These are phyloP conservation scores for Kryptopterus vitreolus DNA, from an alignment of 2,797 vertebrate species.

Conservation along the genomic window DNA sequence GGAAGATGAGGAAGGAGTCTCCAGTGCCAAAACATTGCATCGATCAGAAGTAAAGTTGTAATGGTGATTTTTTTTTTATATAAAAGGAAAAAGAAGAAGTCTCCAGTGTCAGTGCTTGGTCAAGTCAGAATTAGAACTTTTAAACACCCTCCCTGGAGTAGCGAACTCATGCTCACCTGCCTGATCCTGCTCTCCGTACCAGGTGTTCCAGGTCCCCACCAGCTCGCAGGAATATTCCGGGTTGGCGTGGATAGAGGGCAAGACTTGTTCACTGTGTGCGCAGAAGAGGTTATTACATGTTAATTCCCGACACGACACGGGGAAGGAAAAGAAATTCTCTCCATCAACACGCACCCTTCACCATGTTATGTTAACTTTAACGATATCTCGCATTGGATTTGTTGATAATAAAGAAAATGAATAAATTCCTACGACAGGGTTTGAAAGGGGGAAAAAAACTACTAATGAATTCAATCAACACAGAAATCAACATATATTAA, in stretches of 20 bases:
- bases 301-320: not conserved
- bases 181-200: constrained; percentile 99
- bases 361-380: no score
- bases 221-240: constrained; percentile 92
- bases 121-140: no score
- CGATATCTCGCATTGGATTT: no score
- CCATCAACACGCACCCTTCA: not conserved
- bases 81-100: no score
- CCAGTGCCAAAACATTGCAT: not conserved
- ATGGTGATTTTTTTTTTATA: not conserved
- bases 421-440: no score
- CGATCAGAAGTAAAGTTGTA: not conserved
- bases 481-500: no score
- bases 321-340: not conserved
- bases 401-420: no score
- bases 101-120: no score
- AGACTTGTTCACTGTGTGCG: constrained; percentile 80
- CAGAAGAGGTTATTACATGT: constrained; percentile 6
- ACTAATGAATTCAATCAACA: no score
- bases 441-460: no score
- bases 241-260: constrained; percentile 87
- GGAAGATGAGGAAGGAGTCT: constrained; percentile 14
- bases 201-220: constrained; percentile 98
- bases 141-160: no score
- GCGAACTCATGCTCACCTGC: constrained; percentile 78